A percentile compares a stretch with the other conserved stretches of the same genome.
phyloP scores from a whole-genome alignment of 2,888 invertebrate genomes.

The Phyllotreta cruciferae region DNA sequence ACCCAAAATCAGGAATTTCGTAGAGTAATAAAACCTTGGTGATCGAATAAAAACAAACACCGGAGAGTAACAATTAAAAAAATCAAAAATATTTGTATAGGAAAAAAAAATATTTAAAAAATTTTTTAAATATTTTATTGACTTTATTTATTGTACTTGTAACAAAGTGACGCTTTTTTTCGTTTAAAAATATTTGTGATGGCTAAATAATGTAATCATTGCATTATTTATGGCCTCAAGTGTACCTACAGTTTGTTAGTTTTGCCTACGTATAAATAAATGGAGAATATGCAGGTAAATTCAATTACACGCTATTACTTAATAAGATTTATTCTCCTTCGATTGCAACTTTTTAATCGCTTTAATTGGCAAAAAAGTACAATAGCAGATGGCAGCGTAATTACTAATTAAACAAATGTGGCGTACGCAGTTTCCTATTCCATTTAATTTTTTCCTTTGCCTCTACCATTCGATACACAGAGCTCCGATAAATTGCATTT shows the following conservation, averaged over 20 bases:
- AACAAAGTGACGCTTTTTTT: not conserved
- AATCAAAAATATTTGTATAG: no score
- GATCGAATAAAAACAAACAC: no score
- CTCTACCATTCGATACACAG: not conserved
- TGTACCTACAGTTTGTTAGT: constrained; percentile 6
- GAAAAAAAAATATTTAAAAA: no score
- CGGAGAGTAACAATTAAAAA: no score
- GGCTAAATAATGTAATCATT: not conserved
- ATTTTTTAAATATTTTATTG: no score
- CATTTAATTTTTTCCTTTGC: not conserved
- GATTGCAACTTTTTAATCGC: constrained; percentile 21
- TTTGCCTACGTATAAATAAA: constrained; percentile 20
- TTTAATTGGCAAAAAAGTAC: constrained; percentile 20
- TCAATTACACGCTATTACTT: constrained; percentile 30
- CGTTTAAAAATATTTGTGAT: not conserved
- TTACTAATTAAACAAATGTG: constrained; percentile 9
- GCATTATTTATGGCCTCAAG: constrained; percentile 8
- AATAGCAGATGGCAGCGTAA: constrained; percentile 10
- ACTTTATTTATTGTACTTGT: no score
- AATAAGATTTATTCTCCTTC: constrained; percentile 28
- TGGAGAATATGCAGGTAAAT: constrained; percentile 26
- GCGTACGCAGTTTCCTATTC: constrained; percentile 1
- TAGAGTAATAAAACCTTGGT: no score
- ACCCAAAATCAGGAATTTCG: not conserved
- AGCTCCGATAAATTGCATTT: constrained; percentile 7